Base-by-base conservation (phyloP, 1,140 invertebrate species). In the Atta colombica region DNA sequence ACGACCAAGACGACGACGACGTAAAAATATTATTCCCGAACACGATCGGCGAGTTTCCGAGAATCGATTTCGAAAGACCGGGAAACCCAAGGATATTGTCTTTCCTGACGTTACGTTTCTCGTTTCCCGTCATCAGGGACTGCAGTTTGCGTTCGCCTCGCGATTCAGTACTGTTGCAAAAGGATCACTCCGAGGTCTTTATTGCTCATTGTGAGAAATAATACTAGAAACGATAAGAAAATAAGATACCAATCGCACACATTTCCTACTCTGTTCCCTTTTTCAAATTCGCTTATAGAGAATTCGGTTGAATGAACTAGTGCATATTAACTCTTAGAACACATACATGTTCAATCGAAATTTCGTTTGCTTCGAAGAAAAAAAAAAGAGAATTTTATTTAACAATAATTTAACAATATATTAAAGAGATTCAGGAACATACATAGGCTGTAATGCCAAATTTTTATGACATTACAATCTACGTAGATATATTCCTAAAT, bases 1-100 rank as follows among this genome's bases (percentile, higher is more conserved):
- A 45, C 66, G 39, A 6, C 66, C 25, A 75, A 28, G 45, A 77
- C 75, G 0, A 60, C 21, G 31, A 31, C 31, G 31, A 80, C 77
- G 53, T 75, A 60, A 45, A 74, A 84, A 84, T 84, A 84, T 75
- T 82, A 82, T 60, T 72, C 87, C 55, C 18, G 25, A 14, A 14
- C 71, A 81, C 77, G 75, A 60, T 78, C 75, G 81, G 88, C 87
- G 86, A 85, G 31, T 69, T 69, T 81, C 39, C 39, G 35, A 53
- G 61, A 81, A 81, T 77, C 45, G 35, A 63, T 78, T 66, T 80
- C 75, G 39, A 39, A 10, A 28, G 31, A 21, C 35, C 35, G 39
- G n/a, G 66, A 60, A 72, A 60, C 51, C 39, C 1, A 25, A 21
- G 10, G n/a, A 14, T 39, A 53, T 60, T 72, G 66, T 72, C 35